phyloP scores from a whole-genome alignment of 1,140 invertebrate species.

The Solenopsis invicta region DNA sequence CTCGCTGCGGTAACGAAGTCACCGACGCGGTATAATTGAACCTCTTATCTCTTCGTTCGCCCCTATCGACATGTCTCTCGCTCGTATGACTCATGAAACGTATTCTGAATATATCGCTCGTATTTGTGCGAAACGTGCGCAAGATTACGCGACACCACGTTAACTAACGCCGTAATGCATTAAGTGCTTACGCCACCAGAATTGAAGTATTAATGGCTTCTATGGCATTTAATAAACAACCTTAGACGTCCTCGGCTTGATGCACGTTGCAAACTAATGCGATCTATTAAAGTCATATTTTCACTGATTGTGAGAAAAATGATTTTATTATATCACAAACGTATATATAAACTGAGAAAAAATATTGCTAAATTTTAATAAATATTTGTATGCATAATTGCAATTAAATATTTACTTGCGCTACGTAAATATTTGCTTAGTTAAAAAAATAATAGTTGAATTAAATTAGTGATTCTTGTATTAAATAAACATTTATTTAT shows the following conservation, averaged over 20 bases:
- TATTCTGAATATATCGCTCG: neutral
- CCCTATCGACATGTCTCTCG: neutral
- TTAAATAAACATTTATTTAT: too few species aligned
- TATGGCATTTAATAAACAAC: neutral
- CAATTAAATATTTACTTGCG: too few species aligned
- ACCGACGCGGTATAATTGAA: conserved; percentile 18
- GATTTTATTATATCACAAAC: too few species aligned
- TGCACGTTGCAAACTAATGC: neutral
- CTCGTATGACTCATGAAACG: neutral
- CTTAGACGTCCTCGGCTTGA: neutral
- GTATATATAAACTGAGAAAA: too few species aligned
- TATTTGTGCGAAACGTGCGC: neutral
- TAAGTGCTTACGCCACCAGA: neutral
- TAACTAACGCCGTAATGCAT: neutral
- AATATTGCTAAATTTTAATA: too few species aligned
- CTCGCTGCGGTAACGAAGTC: neutral
- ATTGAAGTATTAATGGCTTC: neutral
- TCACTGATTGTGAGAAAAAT: too few species aligned
- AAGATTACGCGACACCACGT: neutral
- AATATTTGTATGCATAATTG: too few species aligned
- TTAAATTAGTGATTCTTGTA: too few species aligned
- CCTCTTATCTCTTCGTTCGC: conserved; percentile 29
- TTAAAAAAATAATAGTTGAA: too few species aligned
- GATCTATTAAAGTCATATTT: neutral
- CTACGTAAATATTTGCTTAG: too few species aligned